Evolutionary conservation across 2,113 vertebrate genomes (phyloP), one percentile per base, ranked within the genome.

Genomic region (Chloebia gouldiae): DNA sequence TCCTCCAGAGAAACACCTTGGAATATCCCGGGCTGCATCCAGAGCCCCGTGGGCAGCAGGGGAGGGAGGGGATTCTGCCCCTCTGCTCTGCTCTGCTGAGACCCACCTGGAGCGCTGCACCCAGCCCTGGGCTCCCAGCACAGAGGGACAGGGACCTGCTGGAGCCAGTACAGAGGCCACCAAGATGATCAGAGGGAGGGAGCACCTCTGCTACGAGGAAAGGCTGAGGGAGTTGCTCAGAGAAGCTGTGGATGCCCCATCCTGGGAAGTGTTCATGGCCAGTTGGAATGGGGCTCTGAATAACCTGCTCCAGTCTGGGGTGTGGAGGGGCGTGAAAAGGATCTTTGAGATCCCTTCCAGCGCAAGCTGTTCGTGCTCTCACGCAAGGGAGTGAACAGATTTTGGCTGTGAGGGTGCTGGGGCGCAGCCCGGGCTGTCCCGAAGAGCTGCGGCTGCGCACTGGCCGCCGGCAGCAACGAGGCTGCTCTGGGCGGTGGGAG

Each of bases 391-490:
- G 40, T 40, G 40, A 40, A 40, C 13, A 40, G 13, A 13, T 40
- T 40, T 23, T 27, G 25, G 17, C 35, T 50, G 12, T 23, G 37
- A 37, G 7, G 17, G 6, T 15, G 50, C 8, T 15, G n/a, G 24
- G 23, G 19, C 13, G 15, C 17, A 3, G 25, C 31, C 37, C 17
- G 15, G 9, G 6, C 1, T 50, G 25, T 17, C 57, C 39, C 39
- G 39, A 39, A 11, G 39, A 39, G 8, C 39, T 11, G 39, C 39
- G 39, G 39, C 39, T 39, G 39, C 39, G 39, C 39, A 39, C 2
- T 0, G 1, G 2, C 17, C 65, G 6, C 19, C 3, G 3, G n/a
- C 8, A 7, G 1, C 11, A 22, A 2, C 6, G 1, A 7, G 14
- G 3, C 35, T 0, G 16, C 13, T 0, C 0, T 0, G 5, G 21